Base-by-base conservation (phyloP, 1,140 invertebrate genomes). In the Drosophila elegans region DNA sequence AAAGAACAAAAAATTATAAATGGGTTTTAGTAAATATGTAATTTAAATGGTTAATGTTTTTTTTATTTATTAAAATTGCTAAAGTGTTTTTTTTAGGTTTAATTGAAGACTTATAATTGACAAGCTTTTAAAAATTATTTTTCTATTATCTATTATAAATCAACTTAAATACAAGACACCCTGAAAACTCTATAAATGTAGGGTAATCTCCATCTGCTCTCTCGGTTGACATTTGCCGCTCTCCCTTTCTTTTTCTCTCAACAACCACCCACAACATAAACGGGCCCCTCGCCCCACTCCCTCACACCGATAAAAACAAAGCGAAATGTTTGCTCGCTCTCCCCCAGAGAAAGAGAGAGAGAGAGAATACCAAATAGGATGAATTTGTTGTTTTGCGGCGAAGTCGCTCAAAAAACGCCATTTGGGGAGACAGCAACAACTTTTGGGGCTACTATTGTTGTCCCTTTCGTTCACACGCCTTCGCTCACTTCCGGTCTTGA, bases 371-470 rank as follows among this genome's bases (percentile, higher is more conserved):
- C 29, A 32, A 32, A 3, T 7, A 32, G 44, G 10, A 10, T 11
- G 36, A 38, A 11, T 55, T 67, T 80, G 68, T 75, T 75, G 39
- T 74, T 78, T 34, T 77, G 72, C 77, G 80, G 84, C 84, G 84
- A 89, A 89, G 79, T 90, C 85, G 73, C 85, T 88, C 83, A 80
- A 88, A 88, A 77, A 88, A 88, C 60, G 83, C 84, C 80, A 56
- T 78, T 80, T 56, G 74, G 68, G 38, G 75, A 76, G 49, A 79
- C 56, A 39, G 78, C 74, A 53, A 21, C 48, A 78, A 56, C 38
- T 57, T 75, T 49, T 57, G 45, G 29, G 41, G 53, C 56, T n/a
- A 42, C 3, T 68, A 56, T 59, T 56, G 74, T 56, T 39, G 39
- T 59, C 74, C 44, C 81, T 6, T 66, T 85, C 34, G 27, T 62